phyloP scores from a whole-genome alignment of 2,113 vertebrate genomes.

The Reinhardtius hippoglossoides region DNA sequence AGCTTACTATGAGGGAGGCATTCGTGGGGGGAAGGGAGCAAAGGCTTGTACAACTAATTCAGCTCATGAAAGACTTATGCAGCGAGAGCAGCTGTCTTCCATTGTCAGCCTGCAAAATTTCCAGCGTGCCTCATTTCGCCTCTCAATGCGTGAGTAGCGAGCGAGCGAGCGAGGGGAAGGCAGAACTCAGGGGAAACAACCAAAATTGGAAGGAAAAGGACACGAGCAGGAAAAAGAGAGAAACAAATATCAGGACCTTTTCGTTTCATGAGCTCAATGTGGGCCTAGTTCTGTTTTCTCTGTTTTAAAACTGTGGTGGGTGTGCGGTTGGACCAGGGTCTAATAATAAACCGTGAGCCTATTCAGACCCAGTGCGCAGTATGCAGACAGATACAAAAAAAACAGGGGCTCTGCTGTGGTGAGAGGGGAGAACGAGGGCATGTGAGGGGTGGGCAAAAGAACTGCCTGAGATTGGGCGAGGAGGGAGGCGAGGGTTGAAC shows the following conservation, averaged over 20 bases:
- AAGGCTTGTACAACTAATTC: conserved; percentile 82
- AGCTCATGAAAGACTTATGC: conserved; percentile 84
- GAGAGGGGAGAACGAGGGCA: conserved; percentile 65
- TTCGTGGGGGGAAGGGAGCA: conserved; percentile 70
- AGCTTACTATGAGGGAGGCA: conserved; percentile 57
- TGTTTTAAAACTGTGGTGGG: conserved; percentile 62
- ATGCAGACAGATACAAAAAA: conserved; percentile 66
- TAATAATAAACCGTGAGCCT: conserved; percentile 77
- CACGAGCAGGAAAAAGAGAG: conserved; percentile 27
- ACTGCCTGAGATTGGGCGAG: conserved; percentile 67
- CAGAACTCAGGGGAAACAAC: conserved; percentile 59
- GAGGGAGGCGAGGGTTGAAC: conserved; percentile 49
- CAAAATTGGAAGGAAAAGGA: conserved; percentile 46
- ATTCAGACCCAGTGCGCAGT: conserved; percentile 56
- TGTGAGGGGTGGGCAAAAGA: conserved; percentile 57
- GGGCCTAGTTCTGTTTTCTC: conserved; percentile 38
- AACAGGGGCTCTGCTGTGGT: conserved; percentile 59
- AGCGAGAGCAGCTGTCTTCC: conserved; percentile 85
- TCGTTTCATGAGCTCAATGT: conserved; percentile 42
- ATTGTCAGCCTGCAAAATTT: conserved; percentile 84
- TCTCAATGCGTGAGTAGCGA: conserved; percentile 77
- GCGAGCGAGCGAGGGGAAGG: conserved; percentile 58
- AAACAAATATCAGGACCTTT: conserved; percentile 60
- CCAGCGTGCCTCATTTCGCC: conserved; percentile 82
- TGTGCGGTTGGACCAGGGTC: conserved; percentile 63